A percentile compares a stretch with the other conserved stretches of the same genome.
phyloP scores from a whole-genome alignment of 2,888 invertebrate genomes.

The Philhelius pedissequus region DNA sequence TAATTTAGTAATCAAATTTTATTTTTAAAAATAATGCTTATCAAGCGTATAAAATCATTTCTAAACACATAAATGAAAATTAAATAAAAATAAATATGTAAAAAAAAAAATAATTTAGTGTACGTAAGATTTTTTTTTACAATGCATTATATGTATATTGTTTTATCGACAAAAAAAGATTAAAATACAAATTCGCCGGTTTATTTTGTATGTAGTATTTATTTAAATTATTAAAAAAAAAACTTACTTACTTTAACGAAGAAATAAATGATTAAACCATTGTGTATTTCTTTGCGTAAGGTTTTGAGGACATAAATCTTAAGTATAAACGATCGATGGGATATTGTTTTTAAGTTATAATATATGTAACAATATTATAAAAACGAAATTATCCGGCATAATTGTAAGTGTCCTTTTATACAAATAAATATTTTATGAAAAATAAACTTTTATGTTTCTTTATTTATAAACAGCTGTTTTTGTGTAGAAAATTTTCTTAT shows the following conservation, averaged over 20 bases:
- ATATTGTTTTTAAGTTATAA: slow-evolving; percentile 65
- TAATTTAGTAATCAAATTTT: slow-evolving; percentile 54
- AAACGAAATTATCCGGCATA: slow-evolving; percentile 67
- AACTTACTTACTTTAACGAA: slow-evolving; percentile 40
- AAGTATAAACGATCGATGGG: slow-evolving; percentile 51
- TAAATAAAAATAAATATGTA: slow-evolving; percentile 21
- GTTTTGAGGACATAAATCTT: slow-evolving; percentile 65
- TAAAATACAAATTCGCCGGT: slow-evolving; percentile 52
- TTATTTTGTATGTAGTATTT: slow-evolving; percentile 59
- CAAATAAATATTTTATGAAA: slow-evolving; percentile 69
- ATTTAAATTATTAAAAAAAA: slow-evolving; percentile 57
- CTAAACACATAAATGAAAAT: slow-evolving; percentile 22
- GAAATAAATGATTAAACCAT: slow-evolving; percentile 5
- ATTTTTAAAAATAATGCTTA: slow-evolving; percentile 37
- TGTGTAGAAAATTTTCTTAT: not conserved
- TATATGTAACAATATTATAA: slow-evolving; percentile 62
- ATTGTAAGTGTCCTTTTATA: slow-evolving; percentile 69
- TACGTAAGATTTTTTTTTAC: slow-evolving; percentile 39
- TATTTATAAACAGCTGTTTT: not conserved
- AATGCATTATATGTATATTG: slow-evolving; percentile 39
- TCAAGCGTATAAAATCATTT: slow-evolving; percentile 40
- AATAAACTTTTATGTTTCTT: slow-evolving; percentile 18
- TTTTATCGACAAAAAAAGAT: slow-evolving; percentile 36
- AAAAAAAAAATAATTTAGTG: slow-evolving; percentile 9
- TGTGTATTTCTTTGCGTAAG: slow-evolving; percentile 53